Evolutionary conservation across 2,888 invertebrate species (phyloP), one percentile per base, ranked within the genome.

Genomic region (Ryuthela nishihirai): DNA sequence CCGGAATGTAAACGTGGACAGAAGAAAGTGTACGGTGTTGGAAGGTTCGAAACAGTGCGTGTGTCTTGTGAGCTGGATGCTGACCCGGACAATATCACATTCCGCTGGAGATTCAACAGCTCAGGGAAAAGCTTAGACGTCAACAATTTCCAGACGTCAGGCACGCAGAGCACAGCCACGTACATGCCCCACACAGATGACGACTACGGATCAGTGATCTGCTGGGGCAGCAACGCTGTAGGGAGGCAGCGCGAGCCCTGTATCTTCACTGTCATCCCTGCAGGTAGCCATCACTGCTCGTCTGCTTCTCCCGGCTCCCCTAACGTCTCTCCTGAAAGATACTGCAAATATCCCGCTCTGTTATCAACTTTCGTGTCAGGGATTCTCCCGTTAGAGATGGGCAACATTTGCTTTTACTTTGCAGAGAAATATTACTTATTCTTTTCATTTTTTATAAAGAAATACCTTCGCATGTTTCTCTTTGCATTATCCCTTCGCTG

Each of bases 21-120:
- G 74, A 84, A 85, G 42, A 80, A 86, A 60, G 85, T 91, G 15
- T 91, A 91, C 72, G 92, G 92, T 0, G 88, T 91, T 3, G 92
- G 91, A 3, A 90, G 91, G 72, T 87, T 90, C 70, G 92, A 92
- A 73, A 83, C 85, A 66, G 67, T 69, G 3, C 63, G 66, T 20
- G 65, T 70, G 6, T 64, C 85, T 1, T 67, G 67, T 36, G 67
- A 67, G 18, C 47, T 67, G 12, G 65, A 67, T 38, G 59, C 67
- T 4, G 67, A 67, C 50, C 67, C 67, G 2, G 52, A 59, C 24
- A 65, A 69, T 49, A 85, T 87, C 69, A 84, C 83, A 71, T 93
- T 92, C 79, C 85, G 87, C 68, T 92, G 92, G 92, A 89, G 90
- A 78, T 91, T 92, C 79, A 92, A 92, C 79, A 91, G 88, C 76